Conservation (phyloP, 2,113 vertebrate genomes). For the Aptenodytes forsteri region DNA sequence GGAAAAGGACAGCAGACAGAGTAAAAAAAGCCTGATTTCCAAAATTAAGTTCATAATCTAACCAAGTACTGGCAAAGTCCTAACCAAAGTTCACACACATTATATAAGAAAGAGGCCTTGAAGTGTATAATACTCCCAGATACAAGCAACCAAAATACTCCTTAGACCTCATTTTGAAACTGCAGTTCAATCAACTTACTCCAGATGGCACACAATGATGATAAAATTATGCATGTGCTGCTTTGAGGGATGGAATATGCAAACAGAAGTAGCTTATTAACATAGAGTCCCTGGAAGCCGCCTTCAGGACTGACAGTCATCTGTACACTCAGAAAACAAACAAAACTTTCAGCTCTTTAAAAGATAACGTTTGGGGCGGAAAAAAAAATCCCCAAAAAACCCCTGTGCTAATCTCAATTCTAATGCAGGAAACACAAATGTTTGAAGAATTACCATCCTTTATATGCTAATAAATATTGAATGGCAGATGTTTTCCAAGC, state of each 20-base stretch:
- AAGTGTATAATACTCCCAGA: neutral
- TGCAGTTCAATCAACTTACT: conserved; percentile 75
- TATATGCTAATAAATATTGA: conserved; percentile 39
- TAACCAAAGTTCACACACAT: neutral
- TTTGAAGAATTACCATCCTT: neutral
- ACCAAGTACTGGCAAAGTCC: neutral
- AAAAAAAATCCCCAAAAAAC: neutral
- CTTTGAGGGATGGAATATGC: conserved; percentile 62
- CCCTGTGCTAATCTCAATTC: conserved; percentile 13
- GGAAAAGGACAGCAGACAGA: neutral
- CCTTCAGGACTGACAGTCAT: conserved; percentile 38
- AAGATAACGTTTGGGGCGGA: neutral
- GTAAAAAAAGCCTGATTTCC: neutral
- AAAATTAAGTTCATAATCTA: neutral
- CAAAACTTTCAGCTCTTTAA: neutral
- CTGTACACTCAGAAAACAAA: neutral
- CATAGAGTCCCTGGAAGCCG: conserved; percentile 52
- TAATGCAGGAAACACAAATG: neutral
- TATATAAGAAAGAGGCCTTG: neutral
- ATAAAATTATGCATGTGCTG: conserved; percentile 69
- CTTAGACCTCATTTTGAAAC: conserved; percentile 59
- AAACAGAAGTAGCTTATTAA: conserved; percentile 67
- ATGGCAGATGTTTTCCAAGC: conserved; percentile 44
- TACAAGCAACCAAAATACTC: conserved; percentile 45
- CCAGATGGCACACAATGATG: conserved; percentile 81